A percentile compares a stretch with the other conserved stretches of the same genome.
Evolutionary conservation across 2,888 invertebrate species (phyloP).

Genomic region (Agonum fuliginosum): DNA sequence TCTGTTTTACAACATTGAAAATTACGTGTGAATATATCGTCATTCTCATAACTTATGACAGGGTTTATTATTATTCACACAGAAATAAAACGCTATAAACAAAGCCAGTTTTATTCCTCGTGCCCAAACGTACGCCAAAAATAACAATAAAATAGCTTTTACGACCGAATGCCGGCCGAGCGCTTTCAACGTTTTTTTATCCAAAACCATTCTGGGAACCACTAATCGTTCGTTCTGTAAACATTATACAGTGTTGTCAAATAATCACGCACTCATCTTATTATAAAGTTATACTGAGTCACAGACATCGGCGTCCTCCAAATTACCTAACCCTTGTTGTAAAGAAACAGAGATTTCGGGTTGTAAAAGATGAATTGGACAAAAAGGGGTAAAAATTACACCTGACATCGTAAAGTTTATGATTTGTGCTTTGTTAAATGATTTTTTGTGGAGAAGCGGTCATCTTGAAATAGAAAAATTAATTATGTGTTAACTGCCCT

Average conservation of each 20-base stretch:
- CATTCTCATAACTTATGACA: slow-evolving; percentile 41
- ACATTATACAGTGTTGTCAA: slow-evolving; percentile 43
- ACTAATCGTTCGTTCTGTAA: slow-evolving; percentile 50
- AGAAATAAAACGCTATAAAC: slow-evolving; percentile 47
- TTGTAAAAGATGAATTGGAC: slow-evolving; percentile 4
- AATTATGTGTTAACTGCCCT: slow-evolving; percentile 46
- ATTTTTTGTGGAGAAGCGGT: slow-evolving; percentile 13
- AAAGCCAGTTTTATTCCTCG: slow-evolving; percentile 38
- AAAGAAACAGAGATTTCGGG: slow-evolving; percentile 4
- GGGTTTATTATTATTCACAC: slow-evolving; percentile 43
- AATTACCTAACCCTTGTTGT: slow-evolving; percentile 18
- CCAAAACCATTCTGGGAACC: slow-evolving; percentile 48
- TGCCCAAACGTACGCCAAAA: slow-evolving; percentile 45
- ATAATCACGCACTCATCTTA: slow-evolving; percentile 44
- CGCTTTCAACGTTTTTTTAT: slow-evolving; percentile 34
- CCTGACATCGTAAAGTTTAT: slow-evolving; percentile 27
- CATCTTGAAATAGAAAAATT: slow-evolving; percentile 21
- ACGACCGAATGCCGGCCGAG: slow-evolving; percentile 9
- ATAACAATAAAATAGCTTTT: slow-evolving; percentile 37
- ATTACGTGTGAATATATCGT: slow-evolving; percentile 42
- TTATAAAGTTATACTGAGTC: slow-evolving; percentile 17
- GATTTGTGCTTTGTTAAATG: slow-evolving; percentile 29
- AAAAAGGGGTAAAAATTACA: slow-evolving; percentile 38
- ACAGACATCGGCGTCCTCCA: not conserved
- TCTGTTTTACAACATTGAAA: slow-evolving; percentile 29